Evolutionary conservation across 2,888 invertebrate genomes (phyloP).

Genomic region (Lasioglossum zephyrum): DNA sequence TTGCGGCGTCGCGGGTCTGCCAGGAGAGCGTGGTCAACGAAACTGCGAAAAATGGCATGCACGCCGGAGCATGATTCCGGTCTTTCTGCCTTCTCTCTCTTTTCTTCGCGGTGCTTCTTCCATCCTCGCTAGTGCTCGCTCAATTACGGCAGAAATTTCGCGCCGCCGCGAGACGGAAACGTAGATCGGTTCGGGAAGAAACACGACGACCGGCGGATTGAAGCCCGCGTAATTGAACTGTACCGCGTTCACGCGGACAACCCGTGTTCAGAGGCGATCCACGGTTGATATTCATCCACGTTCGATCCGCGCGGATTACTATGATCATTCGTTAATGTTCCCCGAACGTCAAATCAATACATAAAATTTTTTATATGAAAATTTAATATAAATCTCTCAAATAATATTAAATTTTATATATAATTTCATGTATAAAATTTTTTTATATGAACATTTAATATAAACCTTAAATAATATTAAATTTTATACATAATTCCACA

Average conservation of each 20-base stretch:
- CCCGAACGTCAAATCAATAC: no score
- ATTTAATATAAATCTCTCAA: no score
- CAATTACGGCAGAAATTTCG: conserved; percentile 55
- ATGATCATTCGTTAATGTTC: no score
- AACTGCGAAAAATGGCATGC: conserved; percentile 75
- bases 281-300: neutral
- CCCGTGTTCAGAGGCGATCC: neutral
- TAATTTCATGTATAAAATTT: no score
- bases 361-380: no score
- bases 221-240: conserved; percentile 13
- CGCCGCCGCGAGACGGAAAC: neutral
- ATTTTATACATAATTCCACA: no score
- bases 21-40: conserved; percentile 52
- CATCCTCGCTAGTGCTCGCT: conserved; percentile 24
- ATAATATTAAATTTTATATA: no score
- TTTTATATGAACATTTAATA: no score
- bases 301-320: no score
- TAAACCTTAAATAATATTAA: no score
- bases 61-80: conserved; percentile 80
- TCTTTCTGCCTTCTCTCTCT: conserved; percentile 31
- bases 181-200: neutral
- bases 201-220: neutral
- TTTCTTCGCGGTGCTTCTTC: neutral
- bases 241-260: neutral
- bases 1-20: neutral